Conservation (phyloP, 2,797 vertebrate genomes). For the Sebastes oblongus region DNA sequence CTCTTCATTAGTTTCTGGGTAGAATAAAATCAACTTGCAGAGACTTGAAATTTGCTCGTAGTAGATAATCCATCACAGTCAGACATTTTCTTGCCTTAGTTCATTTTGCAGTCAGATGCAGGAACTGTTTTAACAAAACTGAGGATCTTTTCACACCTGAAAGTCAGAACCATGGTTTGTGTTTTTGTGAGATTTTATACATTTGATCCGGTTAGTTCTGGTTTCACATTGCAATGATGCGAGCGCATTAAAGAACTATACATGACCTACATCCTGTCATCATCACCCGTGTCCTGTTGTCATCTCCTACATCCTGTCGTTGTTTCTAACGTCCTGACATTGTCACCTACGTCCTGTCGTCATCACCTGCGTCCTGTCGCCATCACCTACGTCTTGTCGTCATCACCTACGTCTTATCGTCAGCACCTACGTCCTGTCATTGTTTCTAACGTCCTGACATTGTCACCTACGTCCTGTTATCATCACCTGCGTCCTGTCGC, state of each 20-base stretch:
- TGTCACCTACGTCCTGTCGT: neutral
- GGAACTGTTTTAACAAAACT: neutral
- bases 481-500: too few species aligned
- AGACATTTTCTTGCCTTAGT: neutral
- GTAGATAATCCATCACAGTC: neutral
- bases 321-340: neutral
- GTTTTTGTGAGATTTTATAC: too few species aligned
- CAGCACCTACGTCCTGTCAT: too few species aligned
- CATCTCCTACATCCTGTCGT: neutral
- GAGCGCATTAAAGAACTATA: too few species aligned
- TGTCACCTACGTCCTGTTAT: too few species aligned
- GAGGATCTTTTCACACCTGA: neutral
- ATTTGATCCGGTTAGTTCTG: too few species aligned
- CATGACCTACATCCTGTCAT: neutral
- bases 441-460: neutral
- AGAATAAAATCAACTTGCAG: neutral
- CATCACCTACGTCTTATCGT: rapidly evolving
- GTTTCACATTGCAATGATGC: too few species aligned
- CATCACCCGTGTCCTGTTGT: neutral
- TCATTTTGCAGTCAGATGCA: neutral
- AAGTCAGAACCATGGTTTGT: neutral
- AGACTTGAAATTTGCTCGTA: neutral
- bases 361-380: neutral
- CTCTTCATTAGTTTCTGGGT: neutral
- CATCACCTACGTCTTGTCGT: neutral